Base-by-base conservation (phyloP, 30 jellyfish, hydroid and myxozoan genomes). In the Chrysaora quinquecirrha region DNA sequence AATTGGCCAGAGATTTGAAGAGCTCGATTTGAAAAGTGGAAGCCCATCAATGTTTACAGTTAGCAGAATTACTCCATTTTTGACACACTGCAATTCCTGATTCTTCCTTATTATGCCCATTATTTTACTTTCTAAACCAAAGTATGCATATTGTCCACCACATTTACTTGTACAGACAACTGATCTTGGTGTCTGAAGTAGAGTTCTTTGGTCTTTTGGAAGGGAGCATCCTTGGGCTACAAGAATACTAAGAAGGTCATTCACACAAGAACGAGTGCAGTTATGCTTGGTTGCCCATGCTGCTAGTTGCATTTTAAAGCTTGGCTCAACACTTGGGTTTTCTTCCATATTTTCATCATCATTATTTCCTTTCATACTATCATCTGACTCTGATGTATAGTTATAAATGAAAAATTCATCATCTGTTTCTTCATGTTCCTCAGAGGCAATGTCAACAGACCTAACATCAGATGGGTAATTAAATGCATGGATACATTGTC, bases 1-100 rank as follows among this genome's bases (percentile, higher is more conserved):
- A 31, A 70, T 70, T 70, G 82, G 82, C 82, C 82, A 70, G 21
- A 70, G 67, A 20, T 70, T 21, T 10, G 43, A 19, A 12, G 32
- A 21, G 12, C 71, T 32, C 10, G 82, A 70, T 28, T 70, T 70
- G 33, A 70, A 70, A 34, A 70, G 30, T 30, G 82, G 82, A 9
- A 70, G 30, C 30, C 82, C 82, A 70, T 70, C 82, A 70, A 70
- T 46, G 23, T 47, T 70, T 10, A 52, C 24, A 16, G 2, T 19
- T 19, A 33, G 27, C 25, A 30, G 25, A 6, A 70, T n/a, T 11
- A 6, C 67, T 7, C 33, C 43, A 28, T 70, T 27, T 18, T 67
- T 67, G 1, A 30, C 61, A 28, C 61, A 30, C 20, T 6, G 21
- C 27, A 23, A 20, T 14, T 9, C 71, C 7, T 35, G n/a, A 27